Evolutionary conservation across 37 sponge, comb jelly and placozoan genomes (phyloP), one percentile per base, ranked within the genome.

Genomic region (Beroe ovata): DNA sequence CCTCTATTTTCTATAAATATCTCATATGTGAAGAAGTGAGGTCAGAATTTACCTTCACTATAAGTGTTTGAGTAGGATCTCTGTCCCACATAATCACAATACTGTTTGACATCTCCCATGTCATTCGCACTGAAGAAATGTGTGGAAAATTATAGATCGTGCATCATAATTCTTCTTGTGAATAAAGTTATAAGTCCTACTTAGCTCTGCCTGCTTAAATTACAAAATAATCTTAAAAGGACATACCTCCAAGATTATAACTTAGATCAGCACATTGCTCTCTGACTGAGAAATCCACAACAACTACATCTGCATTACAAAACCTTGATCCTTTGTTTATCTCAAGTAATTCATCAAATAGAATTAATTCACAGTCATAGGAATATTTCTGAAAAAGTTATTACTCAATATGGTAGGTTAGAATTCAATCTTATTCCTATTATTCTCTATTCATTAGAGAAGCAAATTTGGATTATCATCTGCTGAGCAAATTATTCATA

Each of bases 21-120:
- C n/a, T n/a, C n/a, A n/a, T n/a, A n/a, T n/a, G n/a, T n/a, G n/a
- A n/a, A n/a, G n/a, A n/a, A n/a, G n/a, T n/a, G n/a, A n/a, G n/a
- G n/a, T n/a, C n/a, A n/a, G n/a, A 58, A 58, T 19, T 20, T 42
- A 77, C 84, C 84, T 77, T 77, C 28, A 77, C 54, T 18, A 77
- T 77, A 29, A 77, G 84, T 21, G 84, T 77, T 29, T 77, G 84
- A 25, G 39, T 77, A 21, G 84, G 84, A 40, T 77, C 84, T 77
- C 54, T 77, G 47, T 77, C 84, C 84, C 54, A 42, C 84, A 77
- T 77, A 20, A 77, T 54, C 8, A 77, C 54, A 39, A 77, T 42
- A 77, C 84, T 77, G 47, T 77, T 77, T 6, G 54, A 32, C 84
- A 77, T 77, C 22, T 77, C 84, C 84, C 84, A 77, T n/a, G 38